Evolutionary conservation across 2,113 vertebrate genomes (phyloP).

Genomic region (Python bivittatus): DNA sequence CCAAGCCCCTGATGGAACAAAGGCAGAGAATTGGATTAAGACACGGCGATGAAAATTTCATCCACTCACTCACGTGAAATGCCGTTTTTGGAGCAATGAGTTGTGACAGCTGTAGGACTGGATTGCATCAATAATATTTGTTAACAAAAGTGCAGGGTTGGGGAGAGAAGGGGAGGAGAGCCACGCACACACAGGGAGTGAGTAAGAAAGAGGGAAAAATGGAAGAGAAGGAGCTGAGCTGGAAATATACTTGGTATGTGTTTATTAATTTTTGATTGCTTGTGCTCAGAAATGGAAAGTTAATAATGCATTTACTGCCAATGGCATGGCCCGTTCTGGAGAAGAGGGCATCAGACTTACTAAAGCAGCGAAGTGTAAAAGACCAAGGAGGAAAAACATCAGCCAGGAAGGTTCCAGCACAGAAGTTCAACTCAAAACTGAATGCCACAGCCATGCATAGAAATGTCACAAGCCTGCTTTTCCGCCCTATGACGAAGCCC

Average conservation of each 20-base stretch:
- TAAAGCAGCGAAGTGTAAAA: neutral
- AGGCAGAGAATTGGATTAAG: neutral
- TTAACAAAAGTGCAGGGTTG: constrained; percentile 7
- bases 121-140: neutral
- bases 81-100: neutral
- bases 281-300: constrained; percentile 40
- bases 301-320: constrained; percentile 49
- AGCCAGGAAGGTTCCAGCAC: accelerated
- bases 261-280: constrained; percentile 57
- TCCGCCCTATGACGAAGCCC: neutral
- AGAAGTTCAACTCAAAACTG: neutral
- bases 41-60: neutral
- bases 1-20: neutral
- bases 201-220: neutral
- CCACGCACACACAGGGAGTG: neutral
- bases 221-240: constrained; percentile 23
- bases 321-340: constrained; percentile 33
- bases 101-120: neutral
- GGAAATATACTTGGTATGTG: constrained; percentile 31
- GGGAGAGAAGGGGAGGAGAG: neutral
- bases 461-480: accelerated
- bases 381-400: neutral
- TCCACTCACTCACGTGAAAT: neutral
- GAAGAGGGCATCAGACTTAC: constrained; percentile 12
- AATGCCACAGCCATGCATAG: neutral